A percentile compares a stretch with the other conserved stretches of the same genome.
phyloP scores from a whole-genome alignment of 1,140 invertebrate genomes.

The Scaptomyza montana region DNA sequence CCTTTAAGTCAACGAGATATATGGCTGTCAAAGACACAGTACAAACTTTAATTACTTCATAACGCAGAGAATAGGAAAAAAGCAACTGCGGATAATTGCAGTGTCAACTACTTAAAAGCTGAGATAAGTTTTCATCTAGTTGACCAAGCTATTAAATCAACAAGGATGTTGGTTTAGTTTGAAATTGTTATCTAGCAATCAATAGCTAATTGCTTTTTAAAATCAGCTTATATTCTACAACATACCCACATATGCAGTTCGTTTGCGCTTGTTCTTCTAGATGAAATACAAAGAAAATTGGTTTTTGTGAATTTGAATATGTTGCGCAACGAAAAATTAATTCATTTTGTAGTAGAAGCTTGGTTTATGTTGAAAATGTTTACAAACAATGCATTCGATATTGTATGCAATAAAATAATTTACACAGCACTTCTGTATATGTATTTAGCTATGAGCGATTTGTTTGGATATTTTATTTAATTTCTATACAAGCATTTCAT shows the following conservation, averaged over 20 bases:
- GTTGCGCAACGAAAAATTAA: neutral
- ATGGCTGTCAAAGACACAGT: slow-evolving; percentile 52
- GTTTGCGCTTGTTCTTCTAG: neutral
- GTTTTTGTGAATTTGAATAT: neutral
- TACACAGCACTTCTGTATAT: neutral
- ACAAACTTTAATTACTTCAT: slow-evolving; percentile 49
- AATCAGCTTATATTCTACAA: no score
- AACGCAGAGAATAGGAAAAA: neutral
- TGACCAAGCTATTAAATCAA: neutral
- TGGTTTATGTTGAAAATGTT: neutral
- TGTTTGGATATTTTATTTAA: slow-evolving; percentile 1
- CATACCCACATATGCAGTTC: neutral
- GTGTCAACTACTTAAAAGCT: slow-evolving; percentile 8
- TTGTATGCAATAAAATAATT: neutral
- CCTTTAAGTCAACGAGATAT: slow-evolving; percentile 62
- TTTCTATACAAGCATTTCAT: neutral
- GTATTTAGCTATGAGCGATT: neutral
- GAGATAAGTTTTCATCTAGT: slow-evolving; percentile 3
- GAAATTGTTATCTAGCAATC: neutral
- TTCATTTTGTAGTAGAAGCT: neutral
- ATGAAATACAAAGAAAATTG: neutral
- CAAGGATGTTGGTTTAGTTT: neutral
- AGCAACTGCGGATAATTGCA: slow-evolving; percentile 3
- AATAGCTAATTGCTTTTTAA: neutral
- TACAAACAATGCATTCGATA: neutral